phyloP scores from a whole-genome alignment of 2,113 vertebrate genomes.

The Leucosticte australis region DNA sequence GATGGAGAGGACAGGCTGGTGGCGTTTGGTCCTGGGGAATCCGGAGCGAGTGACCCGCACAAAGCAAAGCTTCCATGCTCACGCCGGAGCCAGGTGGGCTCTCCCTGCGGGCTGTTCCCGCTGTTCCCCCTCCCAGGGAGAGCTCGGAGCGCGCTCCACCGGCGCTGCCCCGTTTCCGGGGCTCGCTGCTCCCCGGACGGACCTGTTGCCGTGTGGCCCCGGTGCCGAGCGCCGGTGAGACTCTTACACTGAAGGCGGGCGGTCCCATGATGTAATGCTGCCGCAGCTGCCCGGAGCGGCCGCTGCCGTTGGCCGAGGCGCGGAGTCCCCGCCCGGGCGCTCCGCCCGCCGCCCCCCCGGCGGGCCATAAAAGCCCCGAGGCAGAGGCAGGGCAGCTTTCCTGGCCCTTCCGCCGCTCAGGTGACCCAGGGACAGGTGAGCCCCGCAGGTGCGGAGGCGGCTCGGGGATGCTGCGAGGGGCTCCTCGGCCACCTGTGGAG shows the following conservation, averaged over 20 bases:
- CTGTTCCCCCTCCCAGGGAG: fast-evolving
- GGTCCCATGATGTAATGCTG: conserved; percentile 75
- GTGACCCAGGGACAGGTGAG: conserved; percentile 48
- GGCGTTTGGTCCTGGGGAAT: not conserved
- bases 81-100: fast-evolving
- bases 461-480: not conserved
- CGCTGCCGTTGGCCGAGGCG: conserved; percentile 58
- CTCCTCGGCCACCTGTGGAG: not conserved
- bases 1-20: not conserved
- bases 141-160: not conserved
- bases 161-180: not conserved
- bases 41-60: not conserved
- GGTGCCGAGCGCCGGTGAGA: not conserved
- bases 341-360: conserved; percentile 44
- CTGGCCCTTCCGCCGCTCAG: not conserved
- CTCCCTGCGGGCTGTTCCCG: not conserved
- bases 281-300: not conserved
- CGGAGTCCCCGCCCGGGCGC: conserved; percentile 32
- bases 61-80: not conserved
- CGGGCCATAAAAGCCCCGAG: conserved; percentile 63
- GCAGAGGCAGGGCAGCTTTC: not conserved
- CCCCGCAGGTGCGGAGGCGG: not conserved
- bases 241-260: conserved; percentile 66
- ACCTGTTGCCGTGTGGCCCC: conserved; percentile 27
- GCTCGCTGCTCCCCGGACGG: not conserved